phyloP scores from a whole-genome alignment of 2,113 vertebrate species.

The Melozone crissalis region DNA sequence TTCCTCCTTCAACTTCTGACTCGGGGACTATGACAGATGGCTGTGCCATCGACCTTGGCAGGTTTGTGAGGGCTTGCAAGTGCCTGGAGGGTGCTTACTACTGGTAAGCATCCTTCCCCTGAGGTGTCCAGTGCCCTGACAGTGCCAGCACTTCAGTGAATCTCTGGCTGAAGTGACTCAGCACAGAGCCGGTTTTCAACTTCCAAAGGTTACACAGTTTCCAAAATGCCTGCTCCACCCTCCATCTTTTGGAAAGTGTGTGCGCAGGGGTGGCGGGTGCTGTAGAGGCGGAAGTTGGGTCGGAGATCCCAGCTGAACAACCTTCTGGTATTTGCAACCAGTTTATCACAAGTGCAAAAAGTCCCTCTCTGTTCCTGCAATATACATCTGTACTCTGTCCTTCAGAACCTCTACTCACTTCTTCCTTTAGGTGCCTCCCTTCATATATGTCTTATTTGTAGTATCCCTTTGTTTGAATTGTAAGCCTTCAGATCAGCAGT shows the following conservation, averaged over 20 bases:
- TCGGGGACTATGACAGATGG: not conserved
- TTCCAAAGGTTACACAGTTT: not conserved
- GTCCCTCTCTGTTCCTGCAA: not conserved
- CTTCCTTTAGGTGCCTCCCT: not conserved
- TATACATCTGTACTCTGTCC: not conserved
- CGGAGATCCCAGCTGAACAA: not conserved
- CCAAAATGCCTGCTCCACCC: not conserved
- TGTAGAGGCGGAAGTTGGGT: not conserved
- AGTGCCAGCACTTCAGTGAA: not conserved
- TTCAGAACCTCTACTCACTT: not conserved
- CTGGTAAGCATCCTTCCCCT: not conserved
- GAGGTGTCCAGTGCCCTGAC: not conserved
- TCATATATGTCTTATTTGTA: slow-evolving; percentile 3
- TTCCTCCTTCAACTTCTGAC: not conserved
- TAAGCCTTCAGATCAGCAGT: not conserved
- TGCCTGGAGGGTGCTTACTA: not conserved
- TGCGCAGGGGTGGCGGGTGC: fast-evolving
- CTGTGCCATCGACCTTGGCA: fast-evolving
- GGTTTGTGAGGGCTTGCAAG: not conserved
- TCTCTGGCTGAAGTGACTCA: not conserved
- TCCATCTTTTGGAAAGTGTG: not conserved
- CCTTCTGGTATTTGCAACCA: not conserved
- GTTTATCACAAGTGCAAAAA: not conserved
- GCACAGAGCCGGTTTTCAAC: fast-evolving
- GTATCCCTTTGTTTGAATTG: slow-evolving; percentile 6